Percentiles rank a stretch among this genome's conserved stretches.
Conservation (phyloP, 2,113 vertebrate species). For the Coregonus clupeaformis region DNA sequence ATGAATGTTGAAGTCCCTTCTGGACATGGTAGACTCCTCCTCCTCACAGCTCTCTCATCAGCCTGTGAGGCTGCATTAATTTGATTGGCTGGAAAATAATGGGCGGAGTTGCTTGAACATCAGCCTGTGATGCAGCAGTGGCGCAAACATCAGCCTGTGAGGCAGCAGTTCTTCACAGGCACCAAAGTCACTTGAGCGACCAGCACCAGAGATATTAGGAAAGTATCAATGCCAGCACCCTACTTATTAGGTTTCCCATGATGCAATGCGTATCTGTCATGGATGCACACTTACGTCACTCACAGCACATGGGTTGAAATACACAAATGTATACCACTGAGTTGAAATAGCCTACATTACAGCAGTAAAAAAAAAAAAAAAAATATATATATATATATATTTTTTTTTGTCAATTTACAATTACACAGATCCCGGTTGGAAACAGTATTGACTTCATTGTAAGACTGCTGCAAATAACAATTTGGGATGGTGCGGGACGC, state of each 20-base stretch:
- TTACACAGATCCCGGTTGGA: not conserved
- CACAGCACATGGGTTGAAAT: slow-evolving; percentile 69
- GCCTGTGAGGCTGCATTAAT: too few species aligned
- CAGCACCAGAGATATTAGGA: too few species aligned
- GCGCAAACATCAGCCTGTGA: too few species aligned
- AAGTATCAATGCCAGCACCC: slow-evolving; percentile 1
- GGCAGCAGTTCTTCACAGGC: too few species aligned
- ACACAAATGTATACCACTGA: slow-evolving; percentile 31
- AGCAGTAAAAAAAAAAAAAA: not conserved
- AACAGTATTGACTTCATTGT: not conserved
- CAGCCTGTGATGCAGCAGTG: too few species aligned
- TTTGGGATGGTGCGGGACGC: slow-evolving; percentile 63
- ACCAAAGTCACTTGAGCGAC: too few species aligned
- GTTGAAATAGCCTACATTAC: not conserved
- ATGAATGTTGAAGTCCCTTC: too few species aligned
- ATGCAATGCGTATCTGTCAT: slow-evolving; percentile 77
- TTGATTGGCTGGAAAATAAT: too few species aligned
- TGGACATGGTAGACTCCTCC: too few species aligned
- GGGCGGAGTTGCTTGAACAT: too few species aligned
- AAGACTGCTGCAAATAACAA: not conserved
- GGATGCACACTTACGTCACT: slow-evolving; percentile 71
- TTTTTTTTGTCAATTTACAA: not conserved
- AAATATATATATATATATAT: too few species aligned
- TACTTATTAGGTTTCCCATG: slow-evolving; percentile 66
- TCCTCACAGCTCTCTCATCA: too few species aligned